phyloP scores from a whole-genome alignment of 2,888 invertebrate species.

The Drosophila algonquin region DNA sequence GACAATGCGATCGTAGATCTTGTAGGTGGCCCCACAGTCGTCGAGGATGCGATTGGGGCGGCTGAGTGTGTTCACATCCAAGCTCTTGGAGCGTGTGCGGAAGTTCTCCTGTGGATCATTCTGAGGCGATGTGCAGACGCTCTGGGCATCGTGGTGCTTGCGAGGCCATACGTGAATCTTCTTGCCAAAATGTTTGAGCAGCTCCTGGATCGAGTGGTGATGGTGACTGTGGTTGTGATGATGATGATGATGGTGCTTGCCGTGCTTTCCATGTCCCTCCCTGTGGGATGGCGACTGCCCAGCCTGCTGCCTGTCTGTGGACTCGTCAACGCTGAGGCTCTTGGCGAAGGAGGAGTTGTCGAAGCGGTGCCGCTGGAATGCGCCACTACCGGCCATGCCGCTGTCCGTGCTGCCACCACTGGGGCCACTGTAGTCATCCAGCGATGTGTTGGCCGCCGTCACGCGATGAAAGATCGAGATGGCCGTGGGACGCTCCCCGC shows the following conservation, averaged over 20 bases:
- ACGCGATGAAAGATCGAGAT: constrained; percentile 83
- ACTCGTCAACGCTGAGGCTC: constrained; percentile 80
- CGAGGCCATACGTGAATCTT: constrained; percentile 90
- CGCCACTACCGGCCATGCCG: constrained; percentile 39
- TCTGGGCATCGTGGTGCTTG: constrained; percentile 85
- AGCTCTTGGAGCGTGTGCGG: constrained; percentile 90
- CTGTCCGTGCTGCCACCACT: constrained; percentile 64
- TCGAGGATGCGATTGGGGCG: constrained; percentile 85
- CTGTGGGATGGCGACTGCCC: constrained; percentile 54
- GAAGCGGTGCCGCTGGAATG: constrained; percentile 76
- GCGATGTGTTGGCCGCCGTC: constrained; percentile 76
- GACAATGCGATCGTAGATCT: constrained; percentile 91
- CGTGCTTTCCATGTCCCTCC: constrained; percentile 35
- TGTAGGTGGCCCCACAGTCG: constrained; percentile 92
- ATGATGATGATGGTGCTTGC: constrained; percentile 58
- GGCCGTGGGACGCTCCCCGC: constrained; percentile 81
- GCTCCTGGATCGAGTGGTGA: constrained; percentile 90
- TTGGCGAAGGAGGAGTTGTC: constrained; percentile 83
- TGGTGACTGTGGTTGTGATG: constrained; percentile 80
- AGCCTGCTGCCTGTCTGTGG: constrained; percentile 39
- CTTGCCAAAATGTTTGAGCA: constrained; percentile 90
- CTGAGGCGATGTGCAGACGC: constrained; percentile 84
- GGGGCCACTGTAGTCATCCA: constrained; percentile 81
- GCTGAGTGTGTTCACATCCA: constrained; percentile 86
- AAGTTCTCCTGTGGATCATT: constrained; percentile 87